These are phyloP conservation scores for Lycodopsis pacificus DNA, from an alignment of 2,797 vertebrate species.

Conservation along the genomic window DNA sequence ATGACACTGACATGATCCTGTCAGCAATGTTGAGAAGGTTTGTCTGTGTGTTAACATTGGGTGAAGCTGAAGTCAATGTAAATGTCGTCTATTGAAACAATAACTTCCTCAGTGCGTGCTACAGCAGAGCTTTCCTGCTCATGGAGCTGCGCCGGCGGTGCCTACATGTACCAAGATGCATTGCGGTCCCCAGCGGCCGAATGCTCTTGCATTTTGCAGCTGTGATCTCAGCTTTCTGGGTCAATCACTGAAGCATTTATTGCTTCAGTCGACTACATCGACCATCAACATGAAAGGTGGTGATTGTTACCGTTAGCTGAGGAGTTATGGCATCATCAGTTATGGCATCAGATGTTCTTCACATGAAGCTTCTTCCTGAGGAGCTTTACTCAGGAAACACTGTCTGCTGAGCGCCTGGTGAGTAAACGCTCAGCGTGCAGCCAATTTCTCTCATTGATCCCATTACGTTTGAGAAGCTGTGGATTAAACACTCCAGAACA, in stretches of 20 bases:
- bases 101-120: too few species aligned
- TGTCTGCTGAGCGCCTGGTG: constrained; percentile 32
- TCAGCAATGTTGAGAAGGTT: not conserved
- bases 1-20: not conserved
- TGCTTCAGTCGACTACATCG: not conserved
- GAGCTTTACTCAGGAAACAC: constrained; percentile 41
- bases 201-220: not conserved
- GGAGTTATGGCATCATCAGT: constrained; percentile 12
- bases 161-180: too few species aligned
- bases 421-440: constrained; percentile 57
- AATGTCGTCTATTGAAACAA: not conserved
- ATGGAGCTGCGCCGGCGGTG: too few species aligned
- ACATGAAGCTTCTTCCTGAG: constrained; percentile 37
- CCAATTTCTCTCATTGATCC: constrained; percentile 70
- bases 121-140: too few species aligned
- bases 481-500: constrained; percentile 71
- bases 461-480: constrained; percentile 59
- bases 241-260: not conserved
- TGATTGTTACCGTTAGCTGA: not conserved
- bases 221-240: not conserved
- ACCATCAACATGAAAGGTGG: not conserved
- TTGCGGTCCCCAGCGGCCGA: too few species aligned
- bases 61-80: constrained; percentile 2
- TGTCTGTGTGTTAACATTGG: not conserved
- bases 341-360: constrained; percentile 15